Percentiles rank a stretch among this genome's conserved stretches.
These are phyloP conservation scores for Micrasema minimum DNA, from an alignment of 1,140 invertebrate species.

Conservation along the genomic window DNA sequence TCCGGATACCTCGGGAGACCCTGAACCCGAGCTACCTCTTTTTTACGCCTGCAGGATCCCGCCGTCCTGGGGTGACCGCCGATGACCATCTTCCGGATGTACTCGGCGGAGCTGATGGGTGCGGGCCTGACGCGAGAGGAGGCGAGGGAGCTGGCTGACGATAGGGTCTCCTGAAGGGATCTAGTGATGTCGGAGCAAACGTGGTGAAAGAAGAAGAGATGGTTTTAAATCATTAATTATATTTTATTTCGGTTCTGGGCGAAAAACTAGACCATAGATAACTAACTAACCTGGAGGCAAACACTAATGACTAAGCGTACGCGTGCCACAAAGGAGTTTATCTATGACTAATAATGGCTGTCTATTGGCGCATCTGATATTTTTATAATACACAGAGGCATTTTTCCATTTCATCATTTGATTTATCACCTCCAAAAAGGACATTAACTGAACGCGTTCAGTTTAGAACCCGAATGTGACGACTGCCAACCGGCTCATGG, in stretches of 20 bases:
- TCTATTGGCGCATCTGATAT: conserved; percentile 26
- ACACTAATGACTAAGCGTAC: conserved; percentile 24
- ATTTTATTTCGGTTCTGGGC: background rate
- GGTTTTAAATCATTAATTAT: background rate
- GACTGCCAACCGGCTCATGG: too few species aligned
- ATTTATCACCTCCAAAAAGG: conserved; percentile 39
- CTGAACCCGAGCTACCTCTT: too few species aligned
- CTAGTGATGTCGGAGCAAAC: too few species aligned
- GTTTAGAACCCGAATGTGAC: conserved; percentile 11
- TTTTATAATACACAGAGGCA: background rate
- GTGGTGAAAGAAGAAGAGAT: too few species aligned
- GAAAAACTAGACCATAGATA: conserved; percentile 1
- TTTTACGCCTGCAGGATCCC: too few species aligned
- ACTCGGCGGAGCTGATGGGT: too few species aligned
- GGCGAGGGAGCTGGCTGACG: too few species aligned
- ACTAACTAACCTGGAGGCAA: background rate
- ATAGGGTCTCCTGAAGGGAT: too few species aligned
- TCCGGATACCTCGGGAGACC: too few species aligned
- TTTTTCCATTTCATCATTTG: conserved; percentile 34
- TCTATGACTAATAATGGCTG: conserved; percentile 36
- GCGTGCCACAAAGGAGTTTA: conserved; percentile 14
- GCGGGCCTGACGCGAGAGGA: too few species aligned
- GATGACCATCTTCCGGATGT: too few species aligned
- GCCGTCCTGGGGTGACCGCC: too few species aligned
- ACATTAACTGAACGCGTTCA: conserved; percentile 18